These are phyloP conservation scores for Tachina grossa DNA, from an alignment of 2,888 invertebrate species.

Conservation along the genomic window DNA sequence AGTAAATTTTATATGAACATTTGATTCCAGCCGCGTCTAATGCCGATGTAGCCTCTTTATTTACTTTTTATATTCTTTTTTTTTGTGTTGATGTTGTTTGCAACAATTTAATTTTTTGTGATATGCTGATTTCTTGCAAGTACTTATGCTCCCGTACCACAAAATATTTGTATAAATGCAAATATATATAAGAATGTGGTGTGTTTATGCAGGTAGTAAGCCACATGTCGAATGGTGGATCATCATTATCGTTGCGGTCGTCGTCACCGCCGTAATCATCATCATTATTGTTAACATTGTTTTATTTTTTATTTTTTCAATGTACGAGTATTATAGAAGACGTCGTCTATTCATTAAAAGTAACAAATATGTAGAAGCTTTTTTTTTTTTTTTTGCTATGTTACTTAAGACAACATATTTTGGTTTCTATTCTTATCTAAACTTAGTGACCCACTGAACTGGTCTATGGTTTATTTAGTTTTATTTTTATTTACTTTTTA, in stretches of 20 bases:
- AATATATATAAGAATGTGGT: background rate
- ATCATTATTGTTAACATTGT: slow-evolving; percentile 55
- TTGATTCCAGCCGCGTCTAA: background rate
- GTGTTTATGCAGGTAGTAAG: slow-evolving; percentile 4
- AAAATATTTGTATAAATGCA: slow-evolving; percentile 10
- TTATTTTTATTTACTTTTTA: slow-evolving; percentile 6
- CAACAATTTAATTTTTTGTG: background rate
- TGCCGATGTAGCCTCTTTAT: slow-evolving; percentile 8
- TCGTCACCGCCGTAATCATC: slow-evolving; percentile 32
- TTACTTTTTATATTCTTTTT: background rate
- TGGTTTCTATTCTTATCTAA: slow-evolving; percentile 64
- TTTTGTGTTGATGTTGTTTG: no score
- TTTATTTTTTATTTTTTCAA: slow-evolving; percentile 46
- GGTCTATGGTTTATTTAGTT: slow-evolving; percentile 66
- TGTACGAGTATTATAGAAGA: slow-evolving; percentile 15
- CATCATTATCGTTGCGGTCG: slow-evolving; percentile 35
- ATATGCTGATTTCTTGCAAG: slow-evolving; percentile 48
- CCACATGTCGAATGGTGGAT: slow-evolving; percentile 28
- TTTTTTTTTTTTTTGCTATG: slow-evolving; percentile 27
- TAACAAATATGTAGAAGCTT: slow-evolving; percentile 39
- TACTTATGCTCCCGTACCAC: background rate
- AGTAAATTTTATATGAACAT: slow-evolving; percentile 11
- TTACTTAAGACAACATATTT: slow-evolving; percentile 38
- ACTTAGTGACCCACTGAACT: slow-evolving; percentile 75
- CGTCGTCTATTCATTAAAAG: slow-evolving; percentile 66